Conservation (phyloP, 2,888 invertebrate genomes). For the Amblyjoppa fuscipennis region DNA sequence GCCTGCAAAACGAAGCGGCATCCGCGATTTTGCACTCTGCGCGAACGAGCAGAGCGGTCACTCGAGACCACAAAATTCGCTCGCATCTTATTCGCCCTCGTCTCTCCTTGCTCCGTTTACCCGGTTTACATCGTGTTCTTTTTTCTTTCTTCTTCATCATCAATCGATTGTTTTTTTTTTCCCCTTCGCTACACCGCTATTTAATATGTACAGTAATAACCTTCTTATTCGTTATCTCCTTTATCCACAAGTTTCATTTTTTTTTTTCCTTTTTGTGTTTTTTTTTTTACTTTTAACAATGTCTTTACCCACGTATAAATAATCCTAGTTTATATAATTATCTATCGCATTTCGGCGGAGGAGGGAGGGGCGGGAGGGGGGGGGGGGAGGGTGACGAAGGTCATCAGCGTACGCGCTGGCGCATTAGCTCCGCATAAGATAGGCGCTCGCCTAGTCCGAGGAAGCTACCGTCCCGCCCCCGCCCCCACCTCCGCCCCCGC, state of each 20-base stretch:
- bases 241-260: slow-evolving; percentile 75
- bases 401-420: slow-evolving; percentile 28
- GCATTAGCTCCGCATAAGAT: slow-evolving; percentile 28
- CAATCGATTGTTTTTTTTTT: slow-evolving; percentile 42
- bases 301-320: slow-evolving; percentile 69
- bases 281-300: slow-evolving; percentile 68
- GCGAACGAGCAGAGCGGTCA: slow-evolving; percentile 36
- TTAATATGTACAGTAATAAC: slow-evolving; percentile 71
- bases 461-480: slow-evolving; percentile 18
- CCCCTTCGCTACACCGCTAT: slow-evolving; percentile 64
- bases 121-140: slow-evolving; percentile 45
- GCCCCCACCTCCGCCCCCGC: background rate
- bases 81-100: slow-evolving; percentile 37
- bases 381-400: background rate
- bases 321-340: slow-evolving; percentile 67
- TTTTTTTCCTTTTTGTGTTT: slow-evolving; percentile 32
- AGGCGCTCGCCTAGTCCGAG: slow-evolving; percentile 29
- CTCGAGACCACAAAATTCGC: slow-evolving; percentile 38
- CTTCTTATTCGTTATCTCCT: slow-evolving; percentile 71
- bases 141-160: slow-evolving; percentile 23
- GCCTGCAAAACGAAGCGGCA: slow-evolving; percentile 63
- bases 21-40: slow-evolving; percentile 63
- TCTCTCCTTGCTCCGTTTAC: slow-evolving; percentile 22
- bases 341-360: slow-evolving; percentile 52
- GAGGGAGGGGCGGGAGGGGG: background rate